Evolutionary conservation across 2,888 invertebrate species (phyloP).

Genomic region (Rotaria magnacalcarata): DNA sequence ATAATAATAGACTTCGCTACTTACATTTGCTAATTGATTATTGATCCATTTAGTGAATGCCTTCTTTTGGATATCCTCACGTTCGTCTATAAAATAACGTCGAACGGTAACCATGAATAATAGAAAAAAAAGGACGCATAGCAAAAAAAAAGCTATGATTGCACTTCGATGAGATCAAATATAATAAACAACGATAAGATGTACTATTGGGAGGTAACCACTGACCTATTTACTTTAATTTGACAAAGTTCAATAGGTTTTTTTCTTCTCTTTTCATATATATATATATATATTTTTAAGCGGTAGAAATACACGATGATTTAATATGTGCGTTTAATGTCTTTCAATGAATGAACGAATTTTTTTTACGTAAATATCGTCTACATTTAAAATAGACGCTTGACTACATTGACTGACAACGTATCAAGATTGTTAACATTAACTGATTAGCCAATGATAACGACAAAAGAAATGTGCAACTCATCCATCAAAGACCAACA

Average conservation of each 20-base stretch:
- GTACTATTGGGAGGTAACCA: background rate
- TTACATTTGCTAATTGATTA: constrained; percentile 74
- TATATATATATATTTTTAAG: too few species aligned
- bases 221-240: background rate
- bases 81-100: constrained; percentile 37
- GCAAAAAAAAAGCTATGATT: background rate
- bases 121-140: background rate
- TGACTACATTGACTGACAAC: background rate
- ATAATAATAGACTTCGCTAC: background rate
- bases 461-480: background rate
- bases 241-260: background rate
- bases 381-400: background rate
- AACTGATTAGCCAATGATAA: background rate
- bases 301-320: background rate
- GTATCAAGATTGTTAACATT: background rate
- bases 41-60: constrained; percentile 75
- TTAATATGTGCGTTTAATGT: background rate
- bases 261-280: background rate
- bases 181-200: background rate
- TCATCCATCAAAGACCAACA: background rate
- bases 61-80: constrained; percentile 80
- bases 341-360: background rate
- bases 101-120: background rate
- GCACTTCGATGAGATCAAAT: background rate
- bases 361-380: background rate